Base-by-base conservation (phyloP, 2,888 invertebrate genomes). In the Phanerotoma sp. region DNA sequence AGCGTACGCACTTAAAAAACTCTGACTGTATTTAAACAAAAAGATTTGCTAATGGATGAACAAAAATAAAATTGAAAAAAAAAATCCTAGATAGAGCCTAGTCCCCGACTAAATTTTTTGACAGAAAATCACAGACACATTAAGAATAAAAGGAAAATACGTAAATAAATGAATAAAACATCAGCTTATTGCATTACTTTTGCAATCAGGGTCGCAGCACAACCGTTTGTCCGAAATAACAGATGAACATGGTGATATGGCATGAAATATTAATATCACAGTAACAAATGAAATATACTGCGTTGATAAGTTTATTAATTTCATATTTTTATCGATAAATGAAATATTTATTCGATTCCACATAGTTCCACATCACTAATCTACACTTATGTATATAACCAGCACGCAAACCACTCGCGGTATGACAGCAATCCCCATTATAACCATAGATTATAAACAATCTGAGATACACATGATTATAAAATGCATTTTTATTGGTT, bases 171-270 rank as follows among this genome's bases (percentile, higher is more conserved):
- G 55, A 55, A 60, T 66, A 63, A 70, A 72, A 70, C 70, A 73
- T 73, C 71, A 71, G 72, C 72, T 74, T 74, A 72, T 72, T 38
- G 18, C 7, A 60, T 68, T 69, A 91, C 91, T 83, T 77, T 82
- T 81, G 77, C 91, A 91, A 72, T 84, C 77, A 74, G 80, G 77
- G 79, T 90, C 85, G 65, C 80, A 86, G 82, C 91, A 91, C 71
- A 82, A 78, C 69, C 87, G 82, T 77, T 85, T 84, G 72, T 88
- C 84, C 51, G 88, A 86, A 68, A 85, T 78, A 28, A 48, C 41
- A n/a, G 67, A 57, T 5, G 60, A 57, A 50, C 66, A 66, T 42
- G 62, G 53, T 46, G 66, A 56, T 66, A 70, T 67, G 51, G 51
- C 38, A 56, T 52, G 60, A 54, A 66, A 61, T 57, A 66, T 60